Evolutionary conservation across 2,888 invertebrate genomes (phyloP), one percentile per base, ranked within the genome.

Genomic region (Pollenia griseotomentosa): DNA sequence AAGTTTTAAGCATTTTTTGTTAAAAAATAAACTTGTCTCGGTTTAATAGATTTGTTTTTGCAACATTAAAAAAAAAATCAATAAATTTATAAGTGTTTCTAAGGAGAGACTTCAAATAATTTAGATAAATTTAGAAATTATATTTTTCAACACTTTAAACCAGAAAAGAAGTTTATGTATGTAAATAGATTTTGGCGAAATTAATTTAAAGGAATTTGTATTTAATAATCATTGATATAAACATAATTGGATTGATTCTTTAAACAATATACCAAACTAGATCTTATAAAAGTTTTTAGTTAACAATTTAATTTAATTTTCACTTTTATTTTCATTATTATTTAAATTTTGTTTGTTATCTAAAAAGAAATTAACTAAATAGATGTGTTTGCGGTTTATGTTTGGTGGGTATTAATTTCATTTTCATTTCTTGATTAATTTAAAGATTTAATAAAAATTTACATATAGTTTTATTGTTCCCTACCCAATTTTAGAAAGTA

Each of bases 401-500:
- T 51, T 46, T 40, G 0, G 2, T 63, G 42, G 55, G 53, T 74
- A 55, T 78, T 78, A 33, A 61, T 83, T 79, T 86, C 53, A 51
- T 70, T 83, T 83, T 83, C 86, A 75, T 83, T 83, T 86, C 63
- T 65, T 80, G 66, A 75, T 77, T 85, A 84, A 82, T 87, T 82
- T 85, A 70, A 61, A 63, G 63, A 85, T 85, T 71, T 12, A 65
- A 61, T 66, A 46, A 19, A 53, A 57, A 87, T 85, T 83, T 85
- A 65, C 79, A 85, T 79, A 80, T 33, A 33, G 68, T 68, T 79
- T 57, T 65, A 7, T 4, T 55, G 2, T 14, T 19, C 80, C 65
- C 71, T 65, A 73, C 73, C 14, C 14, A n/a, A 44, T 11, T 23
- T 33, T 23, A 4, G 10, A 1, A 16, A 16, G 2, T 46, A n/a